These are phyloP conservation scores for Channa maculata DNA, from an alignment of 2,113 vertebrate species.

Conservation along the genomic window DNA sequence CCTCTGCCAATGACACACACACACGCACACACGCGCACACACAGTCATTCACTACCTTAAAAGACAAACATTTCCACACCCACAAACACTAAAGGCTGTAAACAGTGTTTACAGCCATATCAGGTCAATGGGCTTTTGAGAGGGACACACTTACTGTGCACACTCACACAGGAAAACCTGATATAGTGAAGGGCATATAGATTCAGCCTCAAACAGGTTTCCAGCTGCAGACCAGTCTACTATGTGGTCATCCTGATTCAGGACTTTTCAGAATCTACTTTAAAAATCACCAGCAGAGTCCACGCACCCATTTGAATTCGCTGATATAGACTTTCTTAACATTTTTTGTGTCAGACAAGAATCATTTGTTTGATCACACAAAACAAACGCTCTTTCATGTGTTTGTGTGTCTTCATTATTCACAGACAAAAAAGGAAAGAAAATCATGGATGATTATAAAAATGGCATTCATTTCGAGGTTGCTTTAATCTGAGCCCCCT, in stretches of 20 bases:
- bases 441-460: not conserved
- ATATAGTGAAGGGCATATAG: conserved; percentile 38
- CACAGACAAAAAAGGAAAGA: conserved; percentile 2
- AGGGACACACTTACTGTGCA: conserved; percentile 16
- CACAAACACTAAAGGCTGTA: conserved; percentile 39
- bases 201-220: conserved; percentile 17
- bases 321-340: not conserved
- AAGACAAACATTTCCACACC: conserved; percentile 23
- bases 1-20: conserved; percentile 62
- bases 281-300: conserved; percentile 2
- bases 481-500: conserved; percentile 21
- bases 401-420: not conserved
- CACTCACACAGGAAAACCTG: not conserved
- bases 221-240: no score
- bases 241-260: conserved; percentile 12
- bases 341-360: conserved; percentile 8
- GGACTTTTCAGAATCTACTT: not conserved
- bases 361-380: conserved; percentile 13
- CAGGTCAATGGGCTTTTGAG: conserved; percentile 44
- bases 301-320: conserved; percentile 8
- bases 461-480: conserved; percentile 20
- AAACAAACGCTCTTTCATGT: conserved; percentile 24
- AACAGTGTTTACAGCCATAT: conserved; percentile 40
- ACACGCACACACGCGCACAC: not conserved
- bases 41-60: not conserved